Evolutionary conservation across 2,113 vertebrate species (phyloP), one percentile per base, ranked within the genome.

Genomic region (Bagarius yarrelli): DNA sequence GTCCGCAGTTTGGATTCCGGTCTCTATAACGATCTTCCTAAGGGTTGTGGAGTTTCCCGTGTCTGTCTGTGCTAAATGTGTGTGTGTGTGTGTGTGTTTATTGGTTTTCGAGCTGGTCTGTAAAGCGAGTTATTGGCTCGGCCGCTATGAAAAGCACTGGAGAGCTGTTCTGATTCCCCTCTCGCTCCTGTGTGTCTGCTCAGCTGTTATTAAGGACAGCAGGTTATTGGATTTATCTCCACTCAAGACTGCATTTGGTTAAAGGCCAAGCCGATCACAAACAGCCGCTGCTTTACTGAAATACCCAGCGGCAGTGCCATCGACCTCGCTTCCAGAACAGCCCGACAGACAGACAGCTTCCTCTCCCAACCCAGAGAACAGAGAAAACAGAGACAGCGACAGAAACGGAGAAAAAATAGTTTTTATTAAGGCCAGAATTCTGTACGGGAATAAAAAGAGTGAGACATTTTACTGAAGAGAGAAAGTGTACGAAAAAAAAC

Each of bases 201-300:
- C 69, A 36, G 27, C 83, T 32, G 66, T 86, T 86, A 83, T 85
- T 86, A 80, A 85, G 85, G 83, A 86, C 83, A 85, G 55, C 78
- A 44, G 76, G 81, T 86, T 86, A 85, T 87, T 87, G 85, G 82
- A 69, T 85, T 87, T 67, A 83, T 84, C 79, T 78, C 64, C 71
- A 74, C 79, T 72, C 80, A 83, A 73, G 81, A 82, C 53, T 84
- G 47, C 78, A 82, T 88, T 85, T 88, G 81, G 79, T 73, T 88
- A 84, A 80, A 84, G 84, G 84, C 82, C 82, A 84, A 81, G 72
- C 71, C 83, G 81, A 85, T 82, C 77, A 82, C 79, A 85, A 84
- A 88, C 83, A 83, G 36, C 30, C 0, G 59, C 59, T 63, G 60
- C 53, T 63, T 60, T 73, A 82, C 59, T 32, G 57, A 25, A 76